Conservation (phyloP, 1,140 invertebrate species). For the Dinoponera quadriceps region DNA sequence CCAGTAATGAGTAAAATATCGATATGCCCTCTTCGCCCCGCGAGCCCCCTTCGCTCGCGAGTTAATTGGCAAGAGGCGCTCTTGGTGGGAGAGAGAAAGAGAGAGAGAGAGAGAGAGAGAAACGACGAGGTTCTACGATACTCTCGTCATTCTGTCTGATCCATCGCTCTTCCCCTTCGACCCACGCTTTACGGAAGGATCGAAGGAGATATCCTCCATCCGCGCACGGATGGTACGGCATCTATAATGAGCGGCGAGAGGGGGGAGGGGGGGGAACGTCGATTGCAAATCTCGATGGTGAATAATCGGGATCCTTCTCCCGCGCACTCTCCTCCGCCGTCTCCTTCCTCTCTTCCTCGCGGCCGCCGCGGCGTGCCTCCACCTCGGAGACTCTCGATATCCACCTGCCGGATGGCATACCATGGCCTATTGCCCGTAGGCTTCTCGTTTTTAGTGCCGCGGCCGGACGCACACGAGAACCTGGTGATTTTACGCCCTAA, state of each 20-base stretch:
- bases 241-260: constrained; percentile 76
- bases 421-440: constrained; percentile 65
- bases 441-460: constrained; percentile 67
- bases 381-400: constrained; percentile 52
- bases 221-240: constrained; percentile 66
- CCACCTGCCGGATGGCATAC: constrained; percentile 66
- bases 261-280: constrained; percentile 76
- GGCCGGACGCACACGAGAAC: constrained; percentile 36
- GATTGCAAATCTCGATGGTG: constrained; percentile 79
- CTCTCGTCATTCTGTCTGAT: constrained; percentile 38
- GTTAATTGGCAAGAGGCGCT: constrained; percentile 63
- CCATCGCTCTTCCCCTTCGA: constrained; percentile 40
- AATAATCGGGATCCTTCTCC: constrained; percentile 76
- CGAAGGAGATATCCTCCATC: constrained; percentile 41
- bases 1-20: constrained; percentile 50
- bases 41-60: not conserved
- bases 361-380: not conserved
- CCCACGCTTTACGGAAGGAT: constrained; percentile 30
- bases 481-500: constrained; percentile 52
- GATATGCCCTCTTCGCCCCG: constrained; percentile 12
- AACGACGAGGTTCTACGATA: constrained; percentile 22
- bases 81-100: too few species aligned
- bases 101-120: too few species aligned
- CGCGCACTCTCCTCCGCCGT: constrained; percentile 48
- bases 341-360: constrained; percentile 62